These are phyloP conservation scores for Sinonovacula constricta DNA, from an alignment of 1,140 invertebrate species.

Conservation along the genomic window DNA sequence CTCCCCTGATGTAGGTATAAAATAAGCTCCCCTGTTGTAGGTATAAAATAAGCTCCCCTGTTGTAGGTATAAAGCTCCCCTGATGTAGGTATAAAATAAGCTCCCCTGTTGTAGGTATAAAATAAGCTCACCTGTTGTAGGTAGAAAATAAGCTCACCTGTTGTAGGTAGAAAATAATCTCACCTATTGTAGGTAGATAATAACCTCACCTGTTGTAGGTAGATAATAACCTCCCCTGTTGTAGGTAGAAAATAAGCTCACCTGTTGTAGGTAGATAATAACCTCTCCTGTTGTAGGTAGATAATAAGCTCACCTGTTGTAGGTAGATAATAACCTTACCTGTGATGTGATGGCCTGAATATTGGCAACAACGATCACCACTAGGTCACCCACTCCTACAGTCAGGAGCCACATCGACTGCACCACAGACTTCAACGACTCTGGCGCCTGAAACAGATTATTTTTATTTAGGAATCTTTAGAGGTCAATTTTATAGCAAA, in stretches of 20 bases:
- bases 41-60: too few relatives aligned
- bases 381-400: conserved; percentile 93
- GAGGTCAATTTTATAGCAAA: too few relatives aligned
- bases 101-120: too few relatives aligned
- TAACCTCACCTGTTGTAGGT: not conserved
- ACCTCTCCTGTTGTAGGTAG: not conserved
- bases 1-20: too few relatives aligned
- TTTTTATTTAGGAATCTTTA: too few relatives aligned
- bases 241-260: not conserved
- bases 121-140: too few relatives aligned
- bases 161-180: too few relatives aligned
- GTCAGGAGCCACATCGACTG: conserved; percentile 94
- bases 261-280: not conserved
- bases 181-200: not conserved
- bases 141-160: too few relatives aligned
- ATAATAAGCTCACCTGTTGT: not conserved
- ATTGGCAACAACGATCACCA: conserved; percentile 92
- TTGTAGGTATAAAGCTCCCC: too few relatives aligned
- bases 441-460: conserved; percentile 93
- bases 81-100: too few relatives aligned
- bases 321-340: conserved; percentile 52
- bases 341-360: conserved; percentile 72
- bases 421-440: conserved; percentile 95
- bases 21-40: too few relatives aligned
- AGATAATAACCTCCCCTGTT: not conserved